Conservation (phyloP, 2,888 invertebrate species). For the Campoplex nolae region DNA sequence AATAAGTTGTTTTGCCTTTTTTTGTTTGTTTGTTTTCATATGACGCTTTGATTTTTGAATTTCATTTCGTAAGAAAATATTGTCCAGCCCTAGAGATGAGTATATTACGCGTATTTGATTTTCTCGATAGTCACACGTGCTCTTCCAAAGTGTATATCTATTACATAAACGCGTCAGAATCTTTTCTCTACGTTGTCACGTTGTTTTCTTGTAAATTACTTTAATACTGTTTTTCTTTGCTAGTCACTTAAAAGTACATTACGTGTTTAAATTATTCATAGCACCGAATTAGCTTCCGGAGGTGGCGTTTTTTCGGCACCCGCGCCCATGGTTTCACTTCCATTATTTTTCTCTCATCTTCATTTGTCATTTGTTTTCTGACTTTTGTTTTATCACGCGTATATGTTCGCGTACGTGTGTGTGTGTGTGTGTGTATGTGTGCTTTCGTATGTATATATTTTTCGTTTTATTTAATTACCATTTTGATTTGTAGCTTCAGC, state of each 20-base stretch:
- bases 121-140: slow-evolving; percentile 29
- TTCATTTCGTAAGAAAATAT: slow-evolving; percentile 76
- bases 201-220: slow-evolving; percentile 47
- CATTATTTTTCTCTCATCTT: slow-evolving; percentile 39
- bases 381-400: slow-evolving; percentile 18
- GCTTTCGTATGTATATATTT: background rate
- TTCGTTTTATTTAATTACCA: slow-evolving; percentile 67
- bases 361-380: slow-evolving; percentile 50
- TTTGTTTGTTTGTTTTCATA: slow-evolving; percentile 3
- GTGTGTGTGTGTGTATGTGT: background rate
- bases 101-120: slow-evolving; percentile 39
- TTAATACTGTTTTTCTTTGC: slow-evolving; percentile 61
- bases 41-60: slow-evolving; percentile 56
- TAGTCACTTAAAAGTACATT: slow-evolving; percentile 62
- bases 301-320: slow-evolving; percentile 58
- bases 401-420: background rate
- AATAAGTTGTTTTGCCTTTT: slow-evolving; percentile 29
- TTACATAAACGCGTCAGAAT: background rate
- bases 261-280: slow-evolving; percentile 58
- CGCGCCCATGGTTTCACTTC: slow-evolving; percentile 36
- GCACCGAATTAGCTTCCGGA: slow-evolving; percentile 59
- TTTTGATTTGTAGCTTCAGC: slow-evolving; percentile 79
- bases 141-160: slow-evolving; percentile 32
- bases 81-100: slow-evolving; percentile 75
- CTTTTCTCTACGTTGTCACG: slow-evolving; percentile 7